These are phyloP conservation scores for Drosophila acutilabella DNA, from an alignment of 2,888 invertebrate genomes.

Conservation along the genomic window DNA sequence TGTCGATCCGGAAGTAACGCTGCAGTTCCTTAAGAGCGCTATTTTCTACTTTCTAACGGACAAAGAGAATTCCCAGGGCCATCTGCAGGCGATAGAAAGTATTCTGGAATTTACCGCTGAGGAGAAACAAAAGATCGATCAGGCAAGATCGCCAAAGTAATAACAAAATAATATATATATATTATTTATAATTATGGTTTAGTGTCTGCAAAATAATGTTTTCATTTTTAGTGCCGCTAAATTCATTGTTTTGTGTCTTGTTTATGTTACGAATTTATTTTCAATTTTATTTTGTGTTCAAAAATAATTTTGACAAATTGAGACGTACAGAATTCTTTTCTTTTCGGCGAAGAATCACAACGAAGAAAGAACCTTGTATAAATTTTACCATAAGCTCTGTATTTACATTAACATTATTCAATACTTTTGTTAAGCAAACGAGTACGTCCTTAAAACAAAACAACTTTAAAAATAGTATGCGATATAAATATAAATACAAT, in stretches of 20 bases:
- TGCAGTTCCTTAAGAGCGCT: conserved; percentile 96
- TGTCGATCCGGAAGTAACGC: conserved; percentile 95
- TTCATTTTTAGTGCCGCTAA: conserved; percentile 68
- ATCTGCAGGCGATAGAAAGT: conserved; percentile 94
- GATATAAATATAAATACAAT: conserved; percentile 33
- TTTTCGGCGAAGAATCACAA: conserved; percentile 24
- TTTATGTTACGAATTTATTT: conserved; percentile 65
- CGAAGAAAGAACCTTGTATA: conserved; percentile 55
- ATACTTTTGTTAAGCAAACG: conserved; percentile 51
- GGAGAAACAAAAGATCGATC: conserved; percentile 92
- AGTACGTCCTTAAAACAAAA: conserved; percentile 61
- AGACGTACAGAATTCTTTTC: conserved; percentile 28
- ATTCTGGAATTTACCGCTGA: conserved; percentile 94
- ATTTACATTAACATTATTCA: conserved; percentile 21
- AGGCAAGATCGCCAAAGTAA: conserved; percentile 87
- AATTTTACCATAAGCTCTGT: conserved; percentile 47
- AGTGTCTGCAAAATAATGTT: conserved; percentile 66
- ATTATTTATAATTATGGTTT: background rate
- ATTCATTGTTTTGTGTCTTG: conserved; percentile 59
- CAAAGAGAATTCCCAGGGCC: conserved; percentile 94
- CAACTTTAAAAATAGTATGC: conserved; percentile 2
- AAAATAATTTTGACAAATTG: conserved; percentile 81
- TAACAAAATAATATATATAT: background rate
- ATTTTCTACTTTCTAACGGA: conserved; percentile 96
- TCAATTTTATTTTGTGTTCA: conserved; percentile 78